Evolutionary conservation across 2,797 vertebrate species (phyloP).

Genomic region (Pseudomugil tenellus): DNA sequence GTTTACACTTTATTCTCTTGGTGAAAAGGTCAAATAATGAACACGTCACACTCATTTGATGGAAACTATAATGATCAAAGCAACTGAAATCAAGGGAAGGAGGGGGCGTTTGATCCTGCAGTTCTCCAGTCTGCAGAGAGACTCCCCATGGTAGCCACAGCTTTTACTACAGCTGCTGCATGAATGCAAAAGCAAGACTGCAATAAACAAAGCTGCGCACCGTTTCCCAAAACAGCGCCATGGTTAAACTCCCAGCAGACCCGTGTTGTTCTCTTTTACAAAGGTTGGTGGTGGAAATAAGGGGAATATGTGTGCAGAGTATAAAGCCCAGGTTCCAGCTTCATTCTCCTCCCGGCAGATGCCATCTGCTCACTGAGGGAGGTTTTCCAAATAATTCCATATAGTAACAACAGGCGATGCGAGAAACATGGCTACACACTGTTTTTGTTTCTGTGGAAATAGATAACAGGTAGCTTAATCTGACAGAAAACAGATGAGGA

Average conservation of each 20-base stretch:
- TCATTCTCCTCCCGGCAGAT: constrained; percentile 74
- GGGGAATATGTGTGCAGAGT: constrained; percentile 52
- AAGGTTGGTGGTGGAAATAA: constrained; percentile 57
- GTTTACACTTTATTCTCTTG: constrained; percentile 37
- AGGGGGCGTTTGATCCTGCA: constrained; percentile 24
- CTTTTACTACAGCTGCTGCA: constrained; percentile 48
- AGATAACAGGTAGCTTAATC: constrained; percentile 30
- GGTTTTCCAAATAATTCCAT: constrained; percentile 78
- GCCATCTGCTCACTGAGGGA: constrained; percentile 82
- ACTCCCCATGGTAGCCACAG: constrained; percentile 32
- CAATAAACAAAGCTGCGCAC: constrained; percentile 66
- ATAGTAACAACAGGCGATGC: constrained; percentile 54
- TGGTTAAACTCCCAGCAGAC: constrained; percentile 69
- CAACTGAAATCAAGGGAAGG: constrained; percentile 44
- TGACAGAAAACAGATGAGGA: constrained; percentile 13
- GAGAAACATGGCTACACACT: constrained; percentile 50
- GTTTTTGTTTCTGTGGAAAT: constrained; percentile 11
- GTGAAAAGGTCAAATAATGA: constrained; percentile 41
- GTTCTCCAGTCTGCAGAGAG: constrained; percentile 48
- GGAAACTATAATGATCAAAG: constrained; percentile 62
- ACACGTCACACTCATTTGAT: constrained; percentile 46
- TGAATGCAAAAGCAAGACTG: constrained; percentile 51
- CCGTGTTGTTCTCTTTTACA: constrained; percentile 57
- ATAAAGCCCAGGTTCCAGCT: constrained; percentile 69
- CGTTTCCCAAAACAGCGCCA: constrained; percentile 66